Evolutionary conservation across 2,797 vertebrate species (phyloP).

Genomic region (Acomys russatus): DNA sequence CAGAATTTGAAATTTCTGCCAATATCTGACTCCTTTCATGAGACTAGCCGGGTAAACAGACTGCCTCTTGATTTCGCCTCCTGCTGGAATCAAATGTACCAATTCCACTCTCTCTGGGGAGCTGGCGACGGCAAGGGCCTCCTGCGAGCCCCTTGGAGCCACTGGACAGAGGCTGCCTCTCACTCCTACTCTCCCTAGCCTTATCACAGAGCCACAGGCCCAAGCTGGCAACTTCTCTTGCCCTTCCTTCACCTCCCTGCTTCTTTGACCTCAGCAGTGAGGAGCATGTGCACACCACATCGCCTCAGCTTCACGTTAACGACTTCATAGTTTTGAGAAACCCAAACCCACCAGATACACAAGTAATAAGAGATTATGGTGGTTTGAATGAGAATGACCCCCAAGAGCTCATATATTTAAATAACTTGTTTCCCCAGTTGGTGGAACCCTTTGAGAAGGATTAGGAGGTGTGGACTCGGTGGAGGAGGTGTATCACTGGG

Average conservation of each 20-base stretch:
- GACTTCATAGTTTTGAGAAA: background rate
- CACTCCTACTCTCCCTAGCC: background rate
- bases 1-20: slow-evolving; percentile 82
- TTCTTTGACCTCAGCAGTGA: background rate
- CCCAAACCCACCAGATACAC: background rate
- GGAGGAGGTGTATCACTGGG: background rate
- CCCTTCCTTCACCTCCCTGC: background rate
- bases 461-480: background rate
- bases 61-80: slow-evolving; percentile 52
- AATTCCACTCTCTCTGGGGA: background rate
- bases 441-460: background rate
- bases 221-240: background rate
- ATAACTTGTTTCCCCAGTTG: background rate
- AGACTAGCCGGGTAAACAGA: slow-evolving; percentile 64
- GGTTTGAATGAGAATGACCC: background rate
- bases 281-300: background rate
- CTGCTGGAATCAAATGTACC: slow-evolving; percentile 37
- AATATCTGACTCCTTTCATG: slow-evolving; percentile 68
- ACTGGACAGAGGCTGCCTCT: background rate
- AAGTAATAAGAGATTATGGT: background rate
- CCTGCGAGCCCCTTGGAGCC: background rate
- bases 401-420: background rate
- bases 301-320: background rate
- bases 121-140: background rate
- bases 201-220: background rate